These are phyloP conservation scores for Aricia agestis DNA, from an alignment of 1,140 invertebrate genomes.

Conservation along the genomic window DNA sequence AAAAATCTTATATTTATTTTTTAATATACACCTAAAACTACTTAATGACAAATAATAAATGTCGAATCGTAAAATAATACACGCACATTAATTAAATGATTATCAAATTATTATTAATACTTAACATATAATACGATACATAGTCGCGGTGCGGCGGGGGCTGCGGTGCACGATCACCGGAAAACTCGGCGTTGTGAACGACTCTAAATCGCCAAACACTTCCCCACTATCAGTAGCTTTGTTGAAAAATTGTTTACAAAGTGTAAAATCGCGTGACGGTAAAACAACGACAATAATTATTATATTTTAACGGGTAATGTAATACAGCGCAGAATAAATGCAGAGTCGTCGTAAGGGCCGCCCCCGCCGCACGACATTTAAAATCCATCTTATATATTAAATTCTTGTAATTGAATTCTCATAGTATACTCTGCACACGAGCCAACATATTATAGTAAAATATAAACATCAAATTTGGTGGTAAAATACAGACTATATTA, in stretches of 20 bases:
- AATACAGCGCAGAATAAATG: slow-evolving; percentile 5
- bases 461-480: background rate
- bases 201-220: background rate
- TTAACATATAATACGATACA: slow-evolving; percentile 12
- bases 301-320: background rate
- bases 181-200: background rate
- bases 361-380: background rate
- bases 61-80: slow-evolving; percentile 39
- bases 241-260: background rate
- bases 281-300: too few relatives aligned
- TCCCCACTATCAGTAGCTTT: background rate
- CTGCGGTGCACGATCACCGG: background rate
- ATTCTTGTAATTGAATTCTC: slow-evolving; percentile 11
- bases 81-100: slow-evolving; percentile 37
- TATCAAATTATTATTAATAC: slow-evolving; percentile 35
- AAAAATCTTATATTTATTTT: slow-evolving; percentile 58
- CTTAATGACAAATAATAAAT: slow-evolving; percentile 50
- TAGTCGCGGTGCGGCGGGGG: background rate
- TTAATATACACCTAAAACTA: slow-evolving; percentile 68
- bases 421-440: slow-evolving; percentile 5
- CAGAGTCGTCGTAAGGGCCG: background rate
- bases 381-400: background rate
- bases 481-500: slow-evolving; percentile 1
- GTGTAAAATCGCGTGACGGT: background rate
- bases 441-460: slow-evolving; percentile 10